These are phyloP conservation scores for Leptinotarsa juncta DNA, from an alignment of 2,888 invertebrate genomes.

Conservation along the genomic window DNA sequence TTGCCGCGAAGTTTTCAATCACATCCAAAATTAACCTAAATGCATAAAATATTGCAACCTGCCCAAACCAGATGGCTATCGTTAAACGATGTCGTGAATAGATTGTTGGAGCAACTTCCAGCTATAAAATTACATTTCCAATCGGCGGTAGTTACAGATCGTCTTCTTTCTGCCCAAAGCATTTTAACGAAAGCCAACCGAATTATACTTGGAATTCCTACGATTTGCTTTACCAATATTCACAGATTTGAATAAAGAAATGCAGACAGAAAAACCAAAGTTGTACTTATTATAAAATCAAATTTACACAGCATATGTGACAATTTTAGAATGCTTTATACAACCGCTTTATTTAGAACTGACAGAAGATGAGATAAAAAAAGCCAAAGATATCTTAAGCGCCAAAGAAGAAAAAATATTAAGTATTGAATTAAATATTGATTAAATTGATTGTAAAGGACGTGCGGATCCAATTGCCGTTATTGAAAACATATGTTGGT, in stretches of 20 bases:
- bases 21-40: slow-evolving; percentile 14
- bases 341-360: slow-evolving; percentile 20
- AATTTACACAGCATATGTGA: no score
- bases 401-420: slow-evolving; percentile 22
- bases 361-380: not conserved
- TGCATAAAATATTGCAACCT: slow-evolving; percentile 57
- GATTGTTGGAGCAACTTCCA: slow-evolving; percentile 22
- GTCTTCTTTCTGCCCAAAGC: not conserved
- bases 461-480: slow-evolving; percentile 14
- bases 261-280: no score
- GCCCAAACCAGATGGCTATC: slow-evolving; percentile 40
- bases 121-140: slow-evolving; percentile 20
- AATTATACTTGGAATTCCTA: not conserved
- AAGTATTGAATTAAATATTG: not conserved
- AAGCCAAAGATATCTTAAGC: slow-evolving; percentile 14
- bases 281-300: no score
- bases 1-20: slow-evolving; percentile 18
- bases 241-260: no score
- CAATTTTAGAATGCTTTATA: not conserved
- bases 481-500: not conserved
- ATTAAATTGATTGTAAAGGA: slow-evolving; percentile 3
- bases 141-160: slow-evolving; percentile 8
- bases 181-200: slow-evolving; percentile 13
- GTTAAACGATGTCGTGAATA: slow-evolving; percentile 16
- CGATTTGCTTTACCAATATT: no score